These are phyloP conservation scores for Ivindomyrus marchei DNA, from an alignment of 2,113 vertebrate genomes.

Conservation along the genomic window DNA sequence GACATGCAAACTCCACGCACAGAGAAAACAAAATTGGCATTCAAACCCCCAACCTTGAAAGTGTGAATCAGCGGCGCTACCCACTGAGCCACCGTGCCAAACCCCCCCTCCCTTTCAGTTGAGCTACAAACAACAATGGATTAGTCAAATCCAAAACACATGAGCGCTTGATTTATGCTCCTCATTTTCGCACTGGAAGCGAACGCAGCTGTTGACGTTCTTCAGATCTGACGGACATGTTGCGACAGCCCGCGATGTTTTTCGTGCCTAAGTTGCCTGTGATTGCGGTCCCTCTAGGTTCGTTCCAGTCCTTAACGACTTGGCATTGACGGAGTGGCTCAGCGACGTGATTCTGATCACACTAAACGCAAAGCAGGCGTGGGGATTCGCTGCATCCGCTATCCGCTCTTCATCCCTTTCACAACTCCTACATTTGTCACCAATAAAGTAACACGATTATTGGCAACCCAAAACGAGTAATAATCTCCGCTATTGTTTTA, in stretches of 20 bases:
- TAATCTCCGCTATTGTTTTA: background rate
- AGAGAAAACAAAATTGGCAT: background rate
- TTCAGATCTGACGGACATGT: background rate
- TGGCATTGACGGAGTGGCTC: background rate
- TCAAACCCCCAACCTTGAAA: background rate
- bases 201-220: background rate
- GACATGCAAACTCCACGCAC: background rate
- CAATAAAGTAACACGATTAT: background rate
- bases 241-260: background rate
- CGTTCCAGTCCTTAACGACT: background rate
- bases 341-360: background rate
- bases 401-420: background rate
- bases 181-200: background rate
- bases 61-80: background rate
- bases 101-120: background rate
- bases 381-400: background rate
- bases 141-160: background rate
- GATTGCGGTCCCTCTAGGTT: background rate
- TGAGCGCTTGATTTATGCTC: background rate
- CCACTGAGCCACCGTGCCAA: background rate
- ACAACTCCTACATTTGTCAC: background rate
- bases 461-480: background rate
- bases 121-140: background rate
- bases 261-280: background rate
- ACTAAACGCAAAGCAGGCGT: background rate